Conservation (phyloP, 2,888 invertebrate species). For the Pantelozetes paolii region DNA sequence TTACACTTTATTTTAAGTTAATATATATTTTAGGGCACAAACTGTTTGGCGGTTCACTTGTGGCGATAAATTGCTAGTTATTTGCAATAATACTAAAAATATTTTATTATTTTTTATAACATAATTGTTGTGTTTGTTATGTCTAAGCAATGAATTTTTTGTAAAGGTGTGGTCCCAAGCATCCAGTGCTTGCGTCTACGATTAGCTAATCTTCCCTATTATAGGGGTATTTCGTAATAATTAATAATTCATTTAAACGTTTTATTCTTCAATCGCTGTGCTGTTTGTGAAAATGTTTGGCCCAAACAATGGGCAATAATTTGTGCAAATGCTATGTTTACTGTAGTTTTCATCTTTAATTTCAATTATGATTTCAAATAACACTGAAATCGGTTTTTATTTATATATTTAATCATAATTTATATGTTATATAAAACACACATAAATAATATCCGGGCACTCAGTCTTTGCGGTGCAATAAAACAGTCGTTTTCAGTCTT, state of each 20-base stretch:
- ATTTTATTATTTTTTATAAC: conserved; percentile 20
- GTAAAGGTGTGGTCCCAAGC: too few relatives aligned
- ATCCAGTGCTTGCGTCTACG: too few relatives aligned
- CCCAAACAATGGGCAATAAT: conserved; percentile 12
- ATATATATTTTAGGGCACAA: too few relatives aligned
- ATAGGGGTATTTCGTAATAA: too few relatives aligned
- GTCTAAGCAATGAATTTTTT: too few relatives aligned
- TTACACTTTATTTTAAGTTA: too few relatives aligned
- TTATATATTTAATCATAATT: not conserved
- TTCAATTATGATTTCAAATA: not conserved
- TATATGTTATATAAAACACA: not conserved
- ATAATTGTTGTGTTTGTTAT: too few relatives aligned
- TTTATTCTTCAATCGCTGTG: too few relatives aligned
- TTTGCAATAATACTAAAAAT: not conserved
- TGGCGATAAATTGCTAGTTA: conserved; percentile 13
- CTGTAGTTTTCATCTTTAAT: not conserved
- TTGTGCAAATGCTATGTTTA: not conserved
- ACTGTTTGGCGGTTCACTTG: too few relatives aligned
- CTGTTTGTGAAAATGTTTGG: not conserved
- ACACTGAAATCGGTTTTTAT: not conserved
- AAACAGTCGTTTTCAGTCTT: not conserved
- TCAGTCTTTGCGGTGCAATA: not conserved
- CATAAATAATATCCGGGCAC: not conserved
- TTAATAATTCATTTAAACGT: too few relatives aligned
- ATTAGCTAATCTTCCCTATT: too few relatives aligned